Percentiles rank a stretch among this genome's conserved stretches.
These are phyloP conservation scores for Axea sp. DNA, from an alignment of 2,888 invertebrate species.

Conservation along the genomic window DNA sequence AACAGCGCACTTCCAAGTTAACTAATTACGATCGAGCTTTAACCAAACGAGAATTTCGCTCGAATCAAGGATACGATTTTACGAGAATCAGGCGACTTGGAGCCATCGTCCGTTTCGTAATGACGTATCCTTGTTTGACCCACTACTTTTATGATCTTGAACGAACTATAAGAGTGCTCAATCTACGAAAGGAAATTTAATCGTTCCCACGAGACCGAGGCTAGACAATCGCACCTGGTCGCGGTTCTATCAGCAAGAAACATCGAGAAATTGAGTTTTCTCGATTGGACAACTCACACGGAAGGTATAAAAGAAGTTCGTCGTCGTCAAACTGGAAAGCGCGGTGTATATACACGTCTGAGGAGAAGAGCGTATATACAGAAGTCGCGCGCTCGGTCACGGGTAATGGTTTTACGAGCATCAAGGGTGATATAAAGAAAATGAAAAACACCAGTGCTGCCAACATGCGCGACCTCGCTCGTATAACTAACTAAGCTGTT, in stretches of 20 bases:
- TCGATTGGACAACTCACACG: conserved; percentile 44
- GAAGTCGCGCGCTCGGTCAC: conserved; percentile 85
- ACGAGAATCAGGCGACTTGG: neutral
- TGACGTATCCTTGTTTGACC: conserved; percentile 3
- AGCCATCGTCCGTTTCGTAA: too few species aligned
- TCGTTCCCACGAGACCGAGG: conserved; percentile 32
- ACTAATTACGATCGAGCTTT: conserved; percentile 25
- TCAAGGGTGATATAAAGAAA: conserved; percentile 93
- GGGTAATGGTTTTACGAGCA: conserved; percentile 93
- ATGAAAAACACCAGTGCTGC: conserved; percentile 87
- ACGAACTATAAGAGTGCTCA: conserved; percentile 13
- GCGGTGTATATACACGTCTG: conserved; percentile 62
- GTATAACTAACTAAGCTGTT: conserved; percentile 76
- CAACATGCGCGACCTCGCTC: conserved; percentile 74
- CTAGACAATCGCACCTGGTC: conserved; percentile 50
- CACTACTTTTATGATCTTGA: neutral
- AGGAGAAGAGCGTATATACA: conserved; percentile 71
- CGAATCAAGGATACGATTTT: neutral
- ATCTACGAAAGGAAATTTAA: conserved; percentile 44
- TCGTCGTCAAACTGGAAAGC: conserved; percentile 73
- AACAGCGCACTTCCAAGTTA: conserved; percentile 14
- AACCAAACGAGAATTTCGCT: conserved; percentile 1
- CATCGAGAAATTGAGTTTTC: conserved; percentile 72
- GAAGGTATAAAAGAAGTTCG: conserved; percentile 67
- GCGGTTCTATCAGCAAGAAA: conserved; percentile 28